These are phyloP conservation scores for Bergia sp. DNA, from an alignment of 92 coral and sea anemone species.

Conservation along the genomic window DNA sequence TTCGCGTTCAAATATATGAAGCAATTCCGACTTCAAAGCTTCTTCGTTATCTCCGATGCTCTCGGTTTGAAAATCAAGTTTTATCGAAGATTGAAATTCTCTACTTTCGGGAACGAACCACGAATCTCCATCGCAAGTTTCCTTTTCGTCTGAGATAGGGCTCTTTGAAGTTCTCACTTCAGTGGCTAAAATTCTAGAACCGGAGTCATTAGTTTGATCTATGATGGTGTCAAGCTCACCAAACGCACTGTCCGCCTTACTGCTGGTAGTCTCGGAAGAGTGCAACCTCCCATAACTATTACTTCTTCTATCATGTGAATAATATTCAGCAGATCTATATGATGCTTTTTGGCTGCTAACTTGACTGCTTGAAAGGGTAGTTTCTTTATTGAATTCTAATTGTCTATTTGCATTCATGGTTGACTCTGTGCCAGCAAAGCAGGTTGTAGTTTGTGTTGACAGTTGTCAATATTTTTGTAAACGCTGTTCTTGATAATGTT, in stretches of 20 bases:
- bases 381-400: not conserved
- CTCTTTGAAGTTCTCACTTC: constrained; percentile 1
- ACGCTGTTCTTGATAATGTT: not conserved
- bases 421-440: constrained; percentile 23
- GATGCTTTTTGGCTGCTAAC: not conserved
- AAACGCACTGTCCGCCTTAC: constrained; percentile 37
- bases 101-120: constrained; percentile 13
- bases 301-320: constrained; percentile 4
- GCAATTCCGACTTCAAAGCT: constrained; percentile 77
- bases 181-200: not conserved
- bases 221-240: constrained; percentile 27
- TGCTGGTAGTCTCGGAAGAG: constrained; percentile 25
- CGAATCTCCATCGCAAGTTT: constrained; percentile 4
- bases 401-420: constrained; percentile 32
- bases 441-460: constrained; percentile 14
- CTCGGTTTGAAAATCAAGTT: constrained; percentile 36
- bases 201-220: not conserved
- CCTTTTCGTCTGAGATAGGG: not conserved
- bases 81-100: constrained; percentile 21
- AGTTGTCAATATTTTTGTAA: not conserved
- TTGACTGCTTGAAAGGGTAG: constrained; percentile 24
- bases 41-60: constrained; percentile 71
- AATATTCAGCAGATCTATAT: not conserved
- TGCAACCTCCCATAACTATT: constrained; percentile 11
- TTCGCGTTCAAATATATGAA: constrained; percentile 93